Conservation (phyloP, 2,113 vertebrate species). For the Pimephales promelas region DNA sequence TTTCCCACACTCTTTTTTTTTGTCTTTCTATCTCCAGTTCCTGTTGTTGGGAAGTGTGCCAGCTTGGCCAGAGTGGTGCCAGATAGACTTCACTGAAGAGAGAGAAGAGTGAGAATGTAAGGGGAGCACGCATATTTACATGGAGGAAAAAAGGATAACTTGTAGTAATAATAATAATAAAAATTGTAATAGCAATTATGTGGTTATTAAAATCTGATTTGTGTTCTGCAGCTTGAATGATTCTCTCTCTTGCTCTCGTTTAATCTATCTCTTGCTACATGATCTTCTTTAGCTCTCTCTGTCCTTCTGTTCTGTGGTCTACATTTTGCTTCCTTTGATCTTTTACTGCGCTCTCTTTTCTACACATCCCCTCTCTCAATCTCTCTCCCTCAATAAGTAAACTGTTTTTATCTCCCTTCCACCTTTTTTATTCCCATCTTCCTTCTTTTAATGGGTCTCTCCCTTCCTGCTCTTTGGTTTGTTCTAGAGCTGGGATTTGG, state of each 20-base stretch:
- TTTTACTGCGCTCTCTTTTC: constrained; percentile 35
- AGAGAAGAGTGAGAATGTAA: not conserved
- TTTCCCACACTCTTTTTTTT: constrained; percentile 59
- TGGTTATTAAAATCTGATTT: constrained; percentile 65
- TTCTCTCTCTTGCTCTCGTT: not conserved
- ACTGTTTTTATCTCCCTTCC: constrained; percentile 25
- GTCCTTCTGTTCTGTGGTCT: constrained; percentile 7
- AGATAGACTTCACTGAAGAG: constrained; percentile 35
- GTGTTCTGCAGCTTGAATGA: constrained; percentile 26
- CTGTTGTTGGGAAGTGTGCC: constrained; percentile 57
- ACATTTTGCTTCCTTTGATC: constrained; percentile 32
- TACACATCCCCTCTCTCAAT: constrained; percentile 7
- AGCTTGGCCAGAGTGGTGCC: constrained; percentile 54
- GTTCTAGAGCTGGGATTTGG: constrained; percentile 31
- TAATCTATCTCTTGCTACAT: constrained; percentile 11
- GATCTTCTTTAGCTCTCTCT: not conserved
- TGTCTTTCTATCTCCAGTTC: constrained; percentile 20
- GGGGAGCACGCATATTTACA: constrained; percentile 37
- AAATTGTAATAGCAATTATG: constrained; percentile 50
- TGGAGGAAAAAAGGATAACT: constrained; percentile 54
- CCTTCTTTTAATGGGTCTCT: constrained; percentile 36
- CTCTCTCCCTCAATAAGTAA: constrained; percentile 27
- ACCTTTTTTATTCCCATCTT: constrained; percentile 10
- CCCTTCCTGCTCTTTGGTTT: constrained; percentile 24
- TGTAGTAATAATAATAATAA: constrained; percentile 52